Percentiles rank a stretch among this genome's conserved stretches.
Conservation (phyloP, 2,888 invertebrate genomes). For the Peribatodes rhomboidaria region DNA sequence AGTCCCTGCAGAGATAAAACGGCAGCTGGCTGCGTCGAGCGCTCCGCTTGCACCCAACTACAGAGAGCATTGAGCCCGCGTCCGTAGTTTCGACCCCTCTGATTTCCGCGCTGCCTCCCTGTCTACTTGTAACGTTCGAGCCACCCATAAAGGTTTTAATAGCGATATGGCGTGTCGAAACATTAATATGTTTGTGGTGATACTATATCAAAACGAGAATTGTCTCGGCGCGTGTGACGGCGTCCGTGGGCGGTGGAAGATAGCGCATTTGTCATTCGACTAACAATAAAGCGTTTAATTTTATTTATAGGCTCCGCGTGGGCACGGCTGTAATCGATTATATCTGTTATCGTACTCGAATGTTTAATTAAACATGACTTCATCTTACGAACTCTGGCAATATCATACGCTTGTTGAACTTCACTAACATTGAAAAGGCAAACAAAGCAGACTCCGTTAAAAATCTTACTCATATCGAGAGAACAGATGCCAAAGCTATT, state of each 20-base stretch:
- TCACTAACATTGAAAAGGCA: slow-evolving; percentile 3
- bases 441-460: slow-evolving; percentile 12
- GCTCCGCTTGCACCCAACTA: slow-evolving; percentile 70
- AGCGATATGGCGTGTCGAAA: slow-evolving; percentile 78
- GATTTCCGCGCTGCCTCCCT: slow-evolving; percentile 58
- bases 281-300: slow-evolving; percentile 81
- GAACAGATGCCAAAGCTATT: slow-evolving; percentile 31
- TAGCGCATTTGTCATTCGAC: slow-evolving; percentile 78
- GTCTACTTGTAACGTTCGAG: slow-evolving; percentile 66
- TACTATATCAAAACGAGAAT: slow-evolving; percentile 67
- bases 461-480: slow-evolving; percentile 13
- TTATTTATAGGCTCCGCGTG: slow-evolving; percentile 78
- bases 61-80: slow-evolving; percentile 61
- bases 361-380: slow-evolving; percentile 63
- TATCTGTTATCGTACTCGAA: slow-evolving; percentile 65
- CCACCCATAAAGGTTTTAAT: slow-evolving; percentile 77
- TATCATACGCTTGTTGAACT: slow-evolving; percentile 7
- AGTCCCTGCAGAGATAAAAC: slow-evolving; percentile 67
- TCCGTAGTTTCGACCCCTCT: slow-evolving; percentile 67
- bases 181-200: slow-evolving; percentile 76
- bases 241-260: slow-evolving; percentile 70
- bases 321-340: slow-evolving; percentile 69
- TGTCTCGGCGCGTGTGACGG: slow-evolving; percentile 54
- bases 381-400: slow-evolving; percentile 38
- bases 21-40: slow-evolving; percentile 70